phyloP scores from a whole-genome alignment of 2,888 invertebrate genomes.

The Cephus pygmeus region DNA sequence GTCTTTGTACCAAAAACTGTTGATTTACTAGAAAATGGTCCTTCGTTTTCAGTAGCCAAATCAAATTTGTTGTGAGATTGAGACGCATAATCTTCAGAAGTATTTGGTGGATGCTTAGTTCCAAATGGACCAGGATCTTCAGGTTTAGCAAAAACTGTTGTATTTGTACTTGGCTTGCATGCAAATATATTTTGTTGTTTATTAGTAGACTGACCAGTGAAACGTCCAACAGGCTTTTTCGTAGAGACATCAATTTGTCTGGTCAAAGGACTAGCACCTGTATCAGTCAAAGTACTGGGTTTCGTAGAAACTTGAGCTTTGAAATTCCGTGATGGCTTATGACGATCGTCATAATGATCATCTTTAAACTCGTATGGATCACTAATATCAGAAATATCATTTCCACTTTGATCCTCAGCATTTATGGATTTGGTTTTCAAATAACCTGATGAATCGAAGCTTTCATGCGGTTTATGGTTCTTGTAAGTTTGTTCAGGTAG shows the following conservation, averaged over 20 bases:
- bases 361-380: conserved; percentile 46
- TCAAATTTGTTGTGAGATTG: not conserved
- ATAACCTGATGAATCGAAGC: conserved; percentile 78
- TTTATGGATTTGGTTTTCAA: conserved; percentile 68
- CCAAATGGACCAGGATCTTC: not conserved
- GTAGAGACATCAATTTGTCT: not conserved
- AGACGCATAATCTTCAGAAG: not conserved
- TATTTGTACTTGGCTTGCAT: not conserved
- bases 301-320: not conserved
- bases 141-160: not conserved
- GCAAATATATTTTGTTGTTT: not conserved
- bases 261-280: not conserved
- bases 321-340: not conserved
- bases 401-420: conserved; percentile 62
- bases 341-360: not conserved
- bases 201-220: not conserved
- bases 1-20: not conserved
- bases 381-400: conserved; percentile 5
- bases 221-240: not conserved
- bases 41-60: not conserved
- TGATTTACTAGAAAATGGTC: not conserved
- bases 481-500: conserved; percentile 70
- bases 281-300: not conserved
- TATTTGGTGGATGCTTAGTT: not conserved
- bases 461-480: conserved; percentile 75